Conservation (phyloP, 2,113 vertebrate species). For the Poeciliopsis prolifica region DNA sequence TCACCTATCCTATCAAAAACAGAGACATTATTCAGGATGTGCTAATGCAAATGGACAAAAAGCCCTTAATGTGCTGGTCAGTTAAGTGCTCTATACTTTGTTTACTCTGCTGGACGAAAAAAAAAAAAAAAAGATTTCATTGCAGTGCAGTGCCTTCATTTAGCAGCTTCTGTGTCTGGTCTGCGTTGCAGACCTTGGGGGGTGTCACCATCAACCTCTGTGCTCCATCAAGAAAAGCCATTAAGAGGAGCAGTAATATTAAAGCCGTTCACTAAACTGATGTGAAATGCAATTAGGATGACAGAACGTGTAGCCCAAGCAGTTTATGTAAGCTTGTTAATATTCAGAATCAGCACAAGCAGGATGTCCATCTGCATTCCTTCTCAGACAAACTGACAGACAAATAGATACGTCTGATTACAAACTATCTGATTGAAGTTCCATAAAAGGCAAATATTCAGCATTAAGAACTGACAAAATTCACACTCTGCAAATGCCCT, state of each 20-base stretch:
- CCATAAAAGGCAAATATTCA: neutral
- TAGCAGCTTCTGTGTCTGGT: slow-evolving; percentile 9
- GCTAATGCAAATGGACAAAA: slow-evolving; percentile 21
- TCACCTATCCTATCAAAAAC: neutral
- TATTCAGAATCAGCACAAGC: slow-evolving; percentile 9
- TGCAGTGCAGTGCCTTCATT: slow-evolving; percentile 16
- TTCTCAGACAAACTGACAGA: neutral
- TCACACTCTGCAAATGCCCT: neutral
- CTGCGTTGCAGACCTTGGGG: slow-evolving; percentile 24
- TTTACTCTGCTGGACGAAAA: slow-evolving; percentile 19
- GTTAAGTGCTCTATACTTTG: slow-evolving; percentile 24
- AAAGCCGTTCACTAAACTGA: slow-evolving; percentile 39
- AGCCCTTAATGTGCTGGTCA: slow-evolving; percentile 20
- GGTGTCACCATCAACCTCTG: slow-evolving; percentile 33
- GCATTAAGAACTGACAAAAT: neutral
- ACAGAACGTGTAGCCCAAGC: slow-evolving; percentile 9
- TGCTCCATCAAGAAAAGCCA: slow-evolving; percentile 39
- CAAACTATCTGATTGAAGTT: neutral
- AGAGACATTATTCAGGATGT: slow-evolving; percentile 12
- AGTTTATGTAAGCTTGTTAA: slow-evolving; percentile 28
- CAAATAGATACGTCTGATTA: neutral
- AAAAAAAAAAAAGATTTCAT: slow-evolving; percentile 5
- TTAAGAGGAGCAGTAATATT: slow-evolving; percentile 40
- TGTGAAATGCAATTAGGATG: slow-evolving; percentile 33
- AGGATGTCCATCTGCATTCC: neutral